phyloP scores from a whole-genome alignment of 1,140 invertebrate genomes.

The Meloidogyne exigua region DNA sequence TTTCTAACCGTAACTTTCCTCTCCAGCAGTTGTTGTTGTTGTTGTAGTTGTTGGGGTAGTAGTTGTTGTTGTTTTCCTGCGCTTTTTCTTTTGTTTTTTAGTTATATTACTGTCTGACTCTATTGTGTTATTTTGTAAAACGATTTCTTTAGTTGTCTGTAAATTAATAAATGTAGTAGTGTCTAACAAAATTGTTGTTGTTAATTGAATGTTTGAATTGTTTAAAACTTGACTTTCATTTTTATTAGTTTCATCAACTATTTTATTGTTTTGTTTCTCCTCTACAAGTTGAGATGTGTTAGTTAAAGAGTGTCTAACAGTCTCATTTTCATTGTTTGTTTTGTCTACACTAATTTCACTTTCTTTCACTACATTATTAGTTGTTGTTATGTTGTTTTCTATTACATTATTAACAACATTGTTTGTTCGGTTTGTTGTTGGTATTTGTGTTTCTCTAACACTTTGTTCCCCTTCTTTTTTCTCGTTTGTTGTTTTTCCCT shows the following conservation, averaged over 20 bases:
- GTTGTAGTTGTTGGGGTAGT: conserved; percentile 4
- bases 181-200: not conserved
- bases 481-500: not conserved
- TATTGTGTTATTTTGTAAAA: conserved; percentile 7
- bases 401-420: not conserved
- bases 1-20: not conserved
- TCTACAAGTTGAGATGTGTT: conserved; percentile 7
- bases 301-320: not conserved
- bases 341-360: not conserved
- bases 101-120: not conserved
- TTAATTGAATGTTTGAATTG: not conserved
- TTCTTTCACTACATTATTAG: not conserved
- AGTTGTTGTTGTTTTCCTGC: conserved; percentile 6
- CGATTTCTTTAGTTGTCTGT: conserved; percentile 19
- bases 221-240: not conserved
- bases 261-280: not conserved
- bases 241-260: not conserved
- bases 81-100: not conserved
- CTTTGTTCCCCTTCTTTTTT: not conserved
- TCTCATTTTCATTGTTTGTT: not conserved
- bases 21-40: conserved; percentile 16
- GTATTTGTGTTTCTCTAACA: not conserved
- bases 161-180: conserved; percentile 2
- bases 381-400: not conserved
- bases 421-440: not conserved